These are phyloP conservation scores for Strigamia crassipes DNA, from an alignment of 2,888 invertebrate genomes.

Conservation along the genomic window DNA sequence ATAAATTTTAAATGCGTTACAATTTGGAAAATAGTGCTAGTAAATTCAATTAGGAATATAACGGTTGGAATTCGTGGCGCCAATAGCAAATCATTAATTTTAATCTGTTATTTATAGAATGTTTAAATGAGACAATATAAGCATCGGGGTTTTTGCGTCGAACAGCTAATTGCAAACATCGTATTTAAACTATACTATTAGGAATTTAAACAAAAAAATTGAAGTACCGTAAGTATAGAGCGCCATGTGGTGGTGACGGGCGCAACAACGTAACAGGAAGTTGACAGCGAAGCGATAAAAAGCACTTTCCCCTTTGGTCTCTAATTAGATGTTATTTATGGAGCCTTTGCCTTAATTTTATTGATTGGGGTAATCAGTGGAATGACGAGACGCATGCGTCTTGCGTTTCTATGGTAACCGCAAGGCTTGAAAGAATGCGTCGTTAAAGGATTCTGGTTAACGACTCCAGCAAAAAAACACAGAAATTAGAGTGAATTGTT, in stretches of 20 bases:
- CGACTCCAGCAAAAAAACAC: not conserved
- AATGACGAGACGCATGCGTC: conserved; percentile 37
- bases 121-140: no score
- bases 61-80: no score
- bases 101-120: no score
- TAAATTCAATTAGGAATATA: no score
- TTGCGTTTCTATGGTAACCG: conserved; percentile 25
- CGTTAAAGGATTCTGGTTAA: conserved; percentile 34
- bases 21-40: no score
- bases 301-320: conserved; percentile 34
- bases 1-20: no score
- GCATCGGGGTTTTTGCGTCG: no score
- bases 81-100: no score
- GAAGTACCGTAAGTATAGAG: not conserved
- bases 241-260: conserved; percentile 34
- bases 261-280: conserved; percentile 32
- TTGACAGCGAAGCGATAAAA: conserved; percentile 31
- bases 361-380: conserved; percentile 34
- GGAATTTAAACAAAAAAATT: not conserved
- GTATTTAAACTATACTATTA: not conserved
- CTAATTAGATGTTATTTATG: conserved; percentile 37
- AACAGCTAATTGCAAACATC: not conserved
- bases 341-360: conserved; percentile 37
- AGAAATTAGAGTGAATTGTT: not conserved
- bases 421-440: conserved; percentile 31